Conservation (phyloP, 2,888 invertebrate genomes). For the Nycteola revayana region DNA sequence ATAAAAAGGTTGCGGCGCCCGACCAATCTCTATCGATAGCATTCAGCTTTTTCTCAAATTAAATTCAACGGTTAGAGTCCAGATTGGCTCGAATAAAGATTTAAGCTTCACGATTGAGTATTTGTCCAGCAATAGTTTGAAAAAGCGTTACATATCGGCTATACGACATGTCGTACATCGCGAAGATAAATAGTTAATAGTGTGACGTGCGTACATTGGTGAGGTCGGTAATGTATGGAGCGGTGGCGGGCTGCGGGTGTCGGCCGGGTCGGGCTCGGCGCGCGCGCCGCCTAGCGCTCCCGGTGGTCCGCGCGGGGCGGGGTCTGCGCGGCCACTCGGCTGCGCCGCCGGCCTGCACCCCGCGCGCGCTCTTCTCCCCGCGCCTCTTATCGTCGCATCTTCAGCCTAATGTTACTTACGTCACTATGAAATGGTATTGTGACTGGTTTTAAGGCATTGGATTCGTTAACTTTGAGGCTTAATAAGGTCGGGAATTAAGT, state of each 20-base stretch:
- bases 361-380: constrained; percentile 44
- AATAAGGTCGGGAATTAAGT: constrained; percentile 35
- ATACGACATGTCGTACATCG: constrained; percentile 40
- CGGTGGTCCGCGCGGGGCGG: constrained; percentile 81
- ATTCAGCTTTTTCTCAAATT: constrained; percentile 10
- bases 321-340: constrained; percentile 75
- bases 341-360: constrained; percentile 56
- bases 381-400: constrained; percentile 73
- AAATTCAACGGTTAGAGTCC: constrained; percentile 16
- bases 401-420: constrained; percentile 71
- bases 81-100: constrained; percentile 10
- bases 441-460: constrained; percentile 40
- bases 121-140: constrained; percentile 12
- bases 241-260: constrained; percentile 27
- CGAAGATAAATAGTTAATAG: constrained; percentile 49
- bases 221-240: constrained; percentile 50
- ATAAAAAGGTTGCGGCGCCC: constrained; percentile 15
- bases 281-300: constrained; percentile 77
- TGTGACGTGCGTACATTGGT: constrained; percentile 57
- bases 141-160: constrained; percentile 29
- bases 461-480: constrained; percentile 37
- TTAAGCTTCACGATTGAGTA: constrained; percentile 14
- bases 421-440: constrained; percentile 56
- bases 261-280: constrained; percentile 39
- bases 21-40: constrained; percentile 17